Evolutionary conservation across 2,113 vertebrate species (phyloP), one percentile per base, ranked within the genome.

Genomic region (Eurystomus gularis): DNA sequence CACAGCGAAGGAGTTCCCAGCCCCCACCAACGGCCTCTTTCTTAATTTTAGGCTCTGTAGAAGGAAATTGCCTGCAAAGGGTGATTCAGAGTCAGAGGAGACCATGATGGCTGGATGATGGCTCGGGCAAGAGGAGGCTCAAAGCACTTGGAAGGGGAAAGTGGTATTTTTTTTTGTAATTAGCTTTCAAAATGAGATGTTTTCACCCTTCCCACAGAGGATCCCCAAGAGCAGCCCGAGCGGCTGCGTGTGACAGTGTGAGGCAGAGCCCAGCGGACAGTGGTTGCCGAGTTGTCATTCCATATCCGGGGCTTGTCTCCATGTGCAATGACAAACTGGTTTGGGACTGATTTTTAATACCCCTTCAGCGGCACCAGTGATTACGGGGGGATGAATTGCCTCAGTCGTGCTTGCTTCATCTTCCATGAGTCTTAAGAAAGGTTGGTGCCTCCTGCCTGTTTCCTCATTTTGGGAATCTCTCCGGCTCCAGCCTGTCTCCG

Each of bases 401-500:
- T 77, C 92, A 90, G 51, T 7, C 0, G 1, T 16, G 40, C 29
- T 95, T 94, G 26, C 79, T 28, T 71, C 86, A 79, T 20, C 79
- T 54, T 17, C 65, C 35, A 5, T 0, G 3, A 48, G 31, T 7
- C 55, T 86, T 75, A 28, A 46, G 86, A 68, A 72, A 72, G 58
- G 52, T 17, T 61, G 65, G 64, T 57, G 68, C 72, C 10, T 52
- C 77, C 69, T 44, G 88, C 55, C 14, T 10, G 35, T 79, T 90
- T 78, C 85, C 73, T 87, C 64, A 75, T 21, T 8, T 40, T 1
- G 70, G 85, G 84, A 57, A 44, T 18, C 40, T 13, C 70, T 39
- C 57, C 0, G 7, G 60, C 58, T 73, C 35, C 5, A 2, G 2
- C 5, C 14, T 42, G 5, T 11, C 21, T 19, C 19, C 7, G 0